These are phyloP conservation scores for Sebastes vulpes DNA, from an alignment of 2,797 vertebrate species.

Conservation along the genomic window DNA sequence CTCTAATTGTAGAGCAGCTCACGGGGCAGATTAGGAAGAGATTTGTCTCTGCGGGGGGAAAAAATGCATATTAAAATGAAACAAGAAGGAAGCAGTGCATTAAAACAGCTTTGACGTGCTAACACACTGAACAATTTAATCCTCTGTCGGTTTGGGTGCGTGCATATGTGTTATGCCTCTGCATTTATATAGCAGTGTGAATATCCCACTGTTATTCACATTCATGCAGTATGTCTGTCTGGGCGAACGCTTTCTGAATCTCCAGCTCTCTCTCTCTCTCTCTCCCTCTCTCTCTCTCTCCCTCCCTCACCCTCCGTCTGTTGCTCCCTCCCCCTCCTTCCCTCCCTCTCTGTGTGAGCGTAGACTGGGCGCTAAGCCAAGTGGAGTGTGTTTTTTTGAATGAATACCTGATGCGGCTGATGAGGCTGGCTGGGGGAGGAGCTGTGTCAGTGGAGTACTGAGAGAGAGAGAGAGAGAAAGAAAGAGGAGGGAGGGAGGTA, in stretches of 20 bases:
- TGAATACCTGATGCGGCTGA: constrained; percentile 96
- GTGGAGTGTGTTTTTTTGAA: constrained; percentile 91
- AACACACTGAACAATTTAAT: constrained; percentile 55
- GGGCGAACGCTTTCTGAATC: constrained; percentile 70
- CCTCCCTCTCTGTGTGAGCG: constrained; percentile 74
- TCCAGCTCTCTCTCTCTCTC: constrained; percentile 35
- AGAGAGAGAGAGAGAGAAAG: constrained; percentile 68
- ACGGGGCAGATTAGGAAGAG: constrained; percentile 65
- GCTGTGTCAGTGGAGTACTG: constrained; percentile 88
- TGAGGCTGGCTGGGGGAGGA: constrained; percentile 91
- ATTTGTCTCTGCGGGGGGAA: constrained; percentile 57
- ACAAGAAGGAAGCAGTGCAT: constrained; percentile 37
- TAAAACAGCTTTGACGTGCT: constrained; percentile 48
- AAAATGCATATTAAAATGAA: constrained; percentile 58
- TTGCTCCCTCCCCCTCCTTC: constrained; percentile 55
- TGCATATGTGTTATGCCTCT: constrained; percentile 44
- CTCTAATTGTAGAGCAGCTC: constrained; percentile 55
- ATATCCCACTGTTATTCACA: constrained; percentile 62
- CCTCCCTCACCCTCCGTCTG: constrained; percentile 64
- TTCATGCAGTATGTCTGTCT: constrained; percentile 67
- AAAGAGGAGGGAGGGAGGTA: constrained; percentile 67
- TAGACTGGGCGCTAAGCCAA: constrained; percentile 88
- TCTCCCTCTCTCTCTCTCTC: constrained; percentile 18
- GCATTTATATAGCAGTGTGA: constrained; percentile 34
- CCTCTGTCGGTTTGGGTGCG: constrained; percentile 17